Conservation (phyloP, 2,888 invertebrate genomes). For the Sesia apiformis region DNA sequence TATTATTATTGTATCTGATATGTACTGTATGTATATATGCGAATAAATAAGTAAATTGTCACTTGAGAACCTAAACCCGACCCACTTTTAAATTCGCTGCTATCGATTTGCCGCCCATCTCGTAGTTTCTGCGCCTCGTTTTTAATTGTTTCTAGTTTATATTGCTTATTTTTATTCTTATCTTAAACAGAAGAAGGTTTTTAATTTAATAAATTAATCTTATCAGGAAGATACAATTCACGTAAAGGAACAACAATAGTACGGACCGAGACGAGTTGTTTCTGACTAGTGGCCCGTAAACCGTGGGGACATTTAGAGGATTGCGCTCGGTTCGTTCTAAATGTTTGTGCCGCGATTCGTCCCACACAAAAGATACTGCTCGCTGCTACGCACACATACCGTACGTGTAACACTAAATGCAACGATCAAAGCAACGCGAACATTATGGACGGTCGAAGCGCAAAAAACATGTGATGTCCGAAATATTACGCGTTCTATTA, state of each 20-base stretch:
- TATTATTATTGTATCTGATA: too few species aligned
- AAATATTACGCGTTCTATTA: too few species aligned
- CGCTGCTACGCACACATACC: not conserved
- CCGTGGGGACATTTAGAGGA: conserved; percentile 25
- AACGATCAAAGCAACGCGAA: too few species aligned
- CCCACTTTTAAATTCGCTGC: too few species aligned
- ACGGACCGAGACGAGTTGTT: conserved; percentile 14
- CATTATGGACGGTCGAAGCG: too few species aligned
- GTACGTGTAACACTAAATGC: not conserved
- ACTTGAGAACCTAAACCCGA: too few species aligned
- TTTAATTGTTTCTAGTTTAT: too few species aligned
- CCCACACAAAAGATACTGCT: conserved; percentile 20
- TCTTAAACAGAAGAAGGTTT: conserved; percentile 12
- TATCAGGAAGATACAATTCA: conserved; percentile 25
- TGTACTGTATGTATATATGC: too few species aligned
- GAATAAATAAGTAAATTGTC: too few species aligned
- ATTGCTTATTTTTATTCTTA: not conserved
- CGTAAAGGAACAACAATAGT: conserved; percentile 35
- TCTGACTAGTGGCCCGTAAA: conserved; percentile 11
- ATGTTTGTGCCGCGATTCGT: conserved; percentile 19
- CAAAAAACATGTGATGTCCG: too few species aligned
- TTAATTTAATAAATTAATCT: conserved; percentile 38
- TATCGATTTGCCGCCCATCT: too few species aligned
- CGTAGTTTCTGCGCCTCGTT: too few species aligned
- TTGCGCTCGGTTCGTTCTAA: conserved; percentile 15